Evolutionary conservation across 2,888 invertebrate species (phyloP).

Genomic region (Bursaphelenchus okinawaensis): DNA sequence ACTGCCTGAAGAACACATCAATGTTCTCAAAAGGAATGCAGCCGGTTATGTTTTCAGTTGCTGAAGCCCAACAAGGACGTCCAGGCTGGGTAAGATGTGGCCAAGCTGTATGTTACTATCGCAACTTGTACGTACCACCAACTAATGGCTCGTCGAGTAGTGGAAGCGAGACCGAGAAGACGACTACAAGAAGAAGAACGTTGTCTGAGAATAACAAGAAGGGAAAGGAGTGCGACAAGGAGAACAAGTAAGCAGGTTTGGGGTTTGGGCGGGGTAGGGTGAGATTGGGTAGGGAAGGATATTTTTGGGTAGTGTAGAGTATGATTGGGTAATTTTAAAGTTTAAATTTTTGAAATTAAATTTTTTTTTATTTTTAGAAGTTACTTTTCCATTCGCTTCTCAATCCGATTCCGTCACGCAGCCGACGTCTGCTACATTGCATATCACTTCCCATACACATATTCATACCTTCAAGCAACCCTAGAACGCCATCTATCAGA

Average conservation of each 20-base stretch:
- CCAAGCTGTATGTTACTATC: conserved; percentile 74
- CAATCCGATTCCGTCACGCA: conserved; percentile 70
- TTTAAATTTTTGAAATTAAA: too few relatives aligned
- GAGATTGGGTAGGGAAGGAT: too few relatives aligned
- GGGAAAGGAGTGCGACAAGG: background rate
- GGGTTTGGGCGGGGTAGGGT: background rate
- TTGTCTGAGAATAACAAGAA: background rate
- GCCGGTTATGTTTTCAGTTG: conserved; percentile 78
- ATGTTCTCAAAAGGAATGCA: conserved; percentile 85
- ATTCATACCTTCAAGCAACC: conserved; percentile 63
- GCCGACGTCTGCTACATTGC: conserved; percentile 78
- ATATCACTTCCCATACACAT: conserved; percentile 81
- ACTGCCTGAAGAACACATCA: conserved; percentile 78
- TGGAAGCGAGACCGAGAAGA: conserved; percentile 20
- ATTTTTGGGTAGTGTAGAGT: too few relatives aligned
- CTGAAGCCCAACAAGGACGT: conserved; percentile 65
- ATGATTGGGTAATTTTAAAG: too few relatives aligned
- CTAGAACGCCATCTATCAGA: conserved; percentile 10
- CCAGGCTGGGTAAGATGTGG: conserved; percentile 71
- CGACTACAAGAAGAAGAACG: conserved; percentile 17
- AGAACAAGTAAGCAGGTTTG: background rate
- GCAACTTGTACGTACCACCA: conserved; percentile 63
- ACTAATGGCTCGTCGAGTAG: background rate
- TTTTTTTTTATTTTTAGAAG: too few relatives aligned
- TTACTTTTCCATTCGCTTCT: conserved; percentile 75